Percentiles rank a stretch among this genome's conserved stretches.
phyloP scores from a whole-genome alignment of 2,113 vertebrate species.

The Limnothrissa miodon region DNA sequence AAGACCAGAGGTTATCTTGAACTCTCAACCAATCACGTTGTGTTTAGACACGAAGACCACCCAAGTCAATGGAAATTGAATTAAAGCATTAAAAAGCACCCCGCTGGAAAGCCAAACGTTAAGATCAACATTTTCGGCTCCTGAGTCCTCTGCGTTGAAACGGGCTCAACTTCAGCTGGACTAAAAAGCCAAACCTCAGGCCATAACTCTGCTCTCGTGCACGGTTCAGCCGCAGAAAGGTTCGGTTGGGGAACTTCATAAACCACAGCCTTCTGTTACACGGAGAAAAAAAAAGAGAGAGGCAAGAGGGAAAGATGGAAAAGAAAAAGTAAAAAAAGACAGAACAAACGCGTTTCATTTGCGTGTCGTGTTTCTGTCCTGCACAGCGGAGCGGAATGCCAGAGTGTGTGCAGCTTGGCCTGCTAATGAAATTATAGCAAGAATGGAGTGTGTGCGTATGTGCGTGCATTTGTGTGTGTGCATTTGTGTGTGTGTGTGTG shows the following conservation, averaged over 20 bases:
- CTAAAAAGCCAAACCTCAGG: slow-evolving; percentile 37
- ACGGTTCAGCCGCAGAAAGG: slow-evolving; percentile 42
- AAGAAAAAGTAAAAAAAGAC: neutral
- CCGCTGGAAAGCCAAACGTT: slow-evolving; percentile 14
- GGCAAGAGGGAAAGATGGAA: too few species aligned
- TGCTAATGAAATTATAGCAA: slow-evolving; percentile 65
- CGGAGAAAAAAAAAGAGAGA: neutral
- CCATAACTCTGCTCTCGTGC: slow-evolving; percentile 57
- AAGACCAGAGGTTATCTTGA: slow-evolving; percentile 38
- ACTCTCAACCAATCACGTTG: slow-evolving; percentile 49
- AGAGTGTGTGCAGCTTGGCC: slow-evolving; percentile 40
- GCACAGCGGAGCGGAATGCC: slow-evolving; percentile 29
- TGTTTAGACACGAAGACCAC: slow-evolving; percentile 53
- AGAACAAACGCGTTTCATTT: slow-evolving; percentile 47
- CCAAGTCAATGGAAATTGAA: slow-evolving; percentile 49
- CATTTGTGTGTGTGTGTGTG: neutral
- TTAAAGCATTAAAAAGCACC: neutral
- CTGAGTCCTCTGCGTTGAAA: slow-evolving; percentile 50
- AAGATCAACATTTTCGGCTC: slow-evolving; percentile 65
- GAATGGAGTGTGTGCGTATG: slow-evolving; percentile 31
- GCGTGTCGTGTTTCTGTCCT: slow-evolving; percentile 40
- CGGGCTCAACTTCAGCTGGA: slow-evolving; percentile 66
- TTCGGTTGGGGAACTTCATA: slow-evolving; percentile 17
- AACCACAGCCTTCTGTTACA: neutral
- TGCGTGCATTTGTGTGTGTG: neutral